Evolutionary conservation across 1,140 invertebrate genomes (phyloP).

Genomic region (Polypedilum vanderplanki): DNA sequence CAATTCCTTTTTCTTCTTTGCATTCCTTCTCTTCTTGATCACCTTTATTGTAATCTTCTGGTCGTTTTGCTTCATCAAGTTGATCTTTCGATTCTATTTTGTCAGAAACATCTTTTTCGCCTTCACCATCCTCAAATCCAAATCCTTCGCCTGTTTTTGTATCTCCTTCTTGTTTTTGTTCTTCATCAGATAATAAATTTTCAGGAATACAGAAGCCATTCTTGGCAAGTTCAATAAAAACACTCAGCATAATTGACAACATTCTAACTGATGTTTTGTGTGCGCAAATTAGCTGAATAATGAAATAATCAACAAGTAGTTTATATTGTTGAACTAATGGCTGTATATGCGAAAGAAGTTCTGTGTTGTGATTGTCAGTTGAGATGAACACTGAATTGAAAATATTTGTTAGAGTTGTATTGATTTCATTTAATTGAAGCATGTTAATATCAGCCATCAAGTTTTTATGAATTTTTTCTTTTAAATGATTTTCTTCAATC

Average conservation of each 20-base stretch:
- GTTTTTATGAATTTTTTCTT: conserved; percentile 52
- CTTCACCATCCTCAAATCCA: conserved; percentile 88
- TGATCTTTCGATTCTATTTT: conserved; percentile 71
- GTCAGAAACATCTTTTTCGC: conserved; percentile 91
- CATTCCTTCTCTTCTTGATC: conserved; percentile 67
- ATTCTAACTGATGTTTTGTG: conserved; percentile 77
- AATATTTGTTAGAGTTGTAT: conserved; percentile 43
- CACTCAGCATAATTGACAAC: conserved; percentile 69
- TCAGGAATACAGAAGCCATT: conserved; percentile 94
- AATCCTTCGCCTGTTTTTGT: conserved; percentile 59
- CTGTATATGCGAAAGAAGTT: conserved; percentile 39
- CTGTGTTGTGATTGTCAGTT: conserved; percentile 33
- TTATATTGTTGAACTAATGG: conserved; percentile 75
- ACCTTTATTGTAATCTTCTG: conserved; percentile 60
- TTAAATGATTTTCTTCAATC: conserved; percentile 57
- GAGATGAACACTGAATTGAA: conserved; percentile 32
- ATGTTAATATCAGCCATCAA: conserved; percentile 51
- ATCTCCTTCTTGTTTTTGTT: conserved; percentile 52
- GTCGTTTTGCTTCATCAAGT: conserved; percentile 76
- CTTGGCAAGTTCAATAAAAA: conserved; percentile 75
- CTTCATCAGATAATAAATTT: conserved; percentile 63
- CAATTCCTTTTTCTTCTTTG: conserved; percentile 77
- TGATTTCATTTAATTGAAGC: conserved; percentile 48
- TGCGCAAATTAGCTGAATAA: conserved; percentile 65
- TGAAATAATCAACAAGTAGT: conserved; percentile 66